Conservation (phyloP, 1,140 invertebrate species). For the Danaus melanippus region DNA sequence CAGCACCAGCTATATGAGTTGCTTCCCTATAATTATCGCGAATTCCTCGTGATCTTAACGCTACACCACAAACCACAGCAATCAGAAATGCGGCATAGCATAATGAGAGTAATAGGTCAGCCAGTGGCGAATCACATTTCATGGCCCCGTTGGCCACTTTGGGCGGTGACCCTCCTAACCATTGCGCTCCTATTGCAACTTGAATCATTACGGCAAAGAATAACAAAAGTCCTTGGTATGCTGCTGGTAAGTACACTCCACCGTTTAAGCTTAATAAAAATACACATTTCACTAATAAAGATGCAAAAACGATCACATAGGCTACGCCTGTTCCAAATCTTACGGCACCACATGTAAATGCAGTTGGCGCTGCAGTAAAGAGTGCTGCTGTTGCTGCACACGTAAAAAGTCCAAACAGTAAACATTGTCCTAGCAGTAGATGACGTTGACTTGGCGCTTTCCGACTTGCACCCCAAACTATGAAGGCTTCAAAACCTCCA, state of each 20-base stretch:
- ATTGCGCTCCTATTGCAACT: slow-evolving; percentile 90
- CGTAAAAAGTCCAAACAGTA: slow-evolving; percentile 89
- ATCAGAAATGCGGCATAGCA: slow-evolving; percentile 88
- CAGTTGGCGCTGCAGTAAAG: slow-evolving; percentile 84
- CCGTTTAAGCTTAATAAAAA: slow-evolving; percentile 92
- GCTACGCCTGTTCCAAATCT: slow-evolving; percentile 89
- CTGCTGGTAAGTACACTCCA: slow-evolving; percentile 93
- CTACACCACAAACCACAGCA: slow-evolving; percentile 86
- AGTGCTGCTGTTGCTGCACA: slow-evolving; percentile 86
- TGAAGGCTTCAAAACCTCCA: slow-evolving; percentile 88
- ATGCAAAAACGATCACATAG: slow-evolving; percentile 91
- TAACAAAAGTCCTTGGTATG: slow-evolving; percentile 90
- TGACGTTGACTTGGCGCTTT: slow-evolving; percentile 88
- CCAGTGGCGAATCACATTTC: slow-evolving; percentile 77
- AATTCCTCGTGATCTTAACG: slow-evolving; percentile 87
- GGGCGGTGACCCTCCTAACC: slow-evolving; percentile 84
- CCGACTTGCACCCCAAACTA: slow-evolving; percentile 89
- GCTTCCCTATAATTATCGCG: slow-evolving; percentile 95
- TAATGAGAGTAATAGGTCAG: slow-evolving; percentile 83
- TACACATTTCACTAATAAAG: slow-evolving; percentile 94
- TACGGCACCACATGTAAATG: slow-evolving; percentile 86
- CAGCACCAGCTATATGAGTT: slow-evolving; percentile 87
- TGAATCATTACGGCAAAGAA: slow-evolving; percentile 92
- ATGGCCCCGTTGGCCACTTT: slow-evolving; percentile 60
- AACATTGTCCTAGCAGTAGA: slow-evolving; percentile 91